A percentile compares a stretch with the other conserved stretches of the same genome.
Conservation (phyloP, 2,797 vertebrate genomes). For the Cyprinella venusta region DNA sequence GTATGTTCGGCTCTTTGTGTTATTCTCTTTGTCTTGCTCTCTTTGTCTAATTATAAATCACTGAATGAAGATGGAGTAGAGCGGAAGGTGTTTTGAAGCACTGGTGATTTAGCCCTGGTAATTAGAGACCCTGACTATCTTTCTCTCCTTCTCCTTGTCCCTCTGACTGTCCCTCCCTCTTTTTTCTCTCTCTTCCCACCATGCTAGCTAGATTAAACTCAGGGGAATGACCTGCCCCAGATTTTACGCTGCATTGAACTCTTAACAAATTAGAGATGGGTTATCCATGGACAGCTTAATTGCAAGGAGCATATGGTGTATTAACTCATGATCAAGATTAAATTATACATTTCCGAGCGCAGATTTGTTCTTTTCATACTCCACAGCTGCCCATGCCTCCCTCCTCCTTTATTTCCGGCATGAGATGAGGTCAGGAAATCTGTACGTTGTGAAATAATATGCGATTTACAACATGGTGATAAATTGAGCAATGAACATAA, state of each 20-base stretch:
- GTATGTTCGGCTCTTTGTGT: not conserved
- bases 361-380: slow-evolving; percentile 59
- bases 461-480: slow-evolving; percentile 21
- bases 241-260: slow-evolving; percentile 82
- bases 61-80: slow-evolving; percentile 56
- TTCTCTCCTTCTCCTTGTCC: slow-evolving; percentile 18
- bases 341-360: slow-evolving; percentile 70
- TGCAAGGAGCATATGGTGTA: slow-evolving; percentile 78
- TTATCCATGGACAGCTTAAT: slow-evolving; percentile 79
- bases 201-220: slow-evolving; percentile 75
- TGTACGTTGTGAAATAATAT: slow-evolving; percentile 27
- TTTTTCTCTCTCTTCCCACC: slow-evolving; percentile 46
- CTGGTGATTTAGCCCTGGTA: slow-evolving; percentile 68
- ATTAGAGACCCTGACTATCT: slow-evolving; percentile 68
- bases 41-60: slow-evolving; percentile 64
- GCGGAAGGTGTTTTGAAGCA: slow-evolving; percentile 68
- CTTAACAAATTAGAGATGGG: slow-evolving; percentile 80
- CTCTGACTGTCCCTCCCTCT: slow-evolving; percentile 17
- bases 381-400: slow-evolving; percentile 39
- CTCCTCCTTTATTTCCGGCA: slow-evolving; percentile 42
- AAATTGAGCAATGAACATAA: slow-evolving; percentile 33
- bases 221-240: slow-evolving; percentile 78
- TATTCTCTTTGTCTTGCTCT: slow-evolving; percentile 8
- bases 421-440: slow-evolving; percentile 42
- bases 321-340: slow-evolving; percentile 81